A percentile compares a stretch with the other conserved stretches of the same genome.
These are phyloP conservation scores for Ectobius pallidus DNA, from an alignment of 2,888 invertebrate genomes.

Conservation along the genomic window DNA sequence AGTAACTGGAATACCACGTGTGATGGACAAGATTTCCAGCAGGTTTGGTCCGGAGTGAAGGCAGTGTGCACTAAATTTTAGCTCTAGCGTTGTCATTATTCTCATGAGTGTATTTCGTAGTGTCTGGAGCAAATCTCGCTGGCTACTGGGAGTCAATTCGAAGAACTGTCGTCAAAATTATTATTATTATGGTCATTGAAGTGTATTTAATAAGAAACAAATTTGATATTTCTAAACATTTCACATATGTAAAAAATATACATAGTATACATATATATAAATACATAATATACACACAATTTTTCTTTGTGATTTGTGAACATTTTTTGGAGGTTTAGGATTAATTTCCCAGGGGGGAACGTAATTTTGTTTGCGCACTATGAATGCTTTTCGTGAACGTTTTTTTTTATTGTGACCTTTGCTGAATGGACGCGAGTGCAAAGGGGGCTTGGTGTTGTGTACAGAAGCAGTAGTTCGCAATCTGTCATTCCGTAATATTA, in stretches of 20 bases:
- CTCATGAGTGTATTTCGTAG: conserved; percentile 27
- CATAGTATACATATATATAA: conserved; percentile 37
- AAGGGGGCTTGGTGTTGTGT: conserved; percentile 23
- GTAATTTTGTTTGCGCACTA: conserved; percentile 29
- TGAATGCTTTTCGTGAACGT: conserved; percentile 36
- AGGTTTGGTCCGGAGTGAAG: conserved; percentile 32
- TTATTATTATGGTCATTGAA: conserved; percentile 28
- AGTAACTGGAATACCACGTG: conserved; percentile 34
- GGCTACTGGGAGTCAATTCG: conserved; percentile 25
- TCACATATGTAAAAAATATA: conserved; percentile 37
- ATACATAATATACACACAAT: conserved; percentile 36
- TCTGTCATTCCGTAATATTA: conserved; percentile 41
- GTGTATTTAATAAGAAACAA: conserved; percentile 33
- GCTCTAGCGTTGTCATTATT: conserved; percentile 26
- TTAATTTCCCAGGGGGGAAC: conserved; percentile 17
- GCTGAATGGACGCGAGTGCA: conserved; percentile 19
- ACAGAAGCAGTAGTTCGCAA: conserved; percentile 22
- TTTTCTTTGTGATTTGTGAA: conserved; percentile 34
- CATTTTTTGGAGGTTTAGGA: conserved; percentile 29
- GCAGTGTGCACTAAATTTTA: conserved; percentile 26
- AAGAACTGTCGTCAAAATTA: conserved; percentile 21
- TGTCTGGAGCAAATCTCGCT: conserved; percentile 37
- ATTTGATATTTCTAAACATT: conserved; percentile 42
- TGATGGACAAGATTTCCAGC: conserved; percentile 19
- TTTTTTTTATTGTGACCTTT: conserved; percentile 26